Evolutionary conservation across 2,888 invertebrate genomes (phyloP).

Genomic region (Ptychoptera contaminata): DNA sequence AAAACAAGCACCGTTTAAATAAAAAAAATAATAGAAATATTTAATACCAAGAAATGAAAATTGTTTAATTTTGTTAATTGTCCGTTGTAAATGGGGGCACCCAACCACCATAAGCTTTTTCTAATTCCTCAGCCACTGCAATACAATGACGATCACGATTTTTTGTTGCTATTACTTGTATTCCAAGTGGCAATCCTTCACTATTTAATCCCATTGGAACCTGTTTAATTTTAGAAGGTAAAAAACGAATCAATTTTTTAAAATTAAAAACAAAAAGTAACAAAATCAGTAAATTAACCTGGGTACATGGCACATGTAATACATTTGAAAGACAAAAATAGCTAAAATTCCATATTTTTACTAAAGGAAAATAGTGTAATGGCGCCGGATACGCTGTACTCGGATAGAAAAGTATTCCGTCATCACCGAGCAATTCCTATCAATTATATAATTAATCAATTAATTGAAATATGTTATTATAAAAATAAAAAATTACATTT

Average conservation of each 20-base stretch:
- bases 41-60: too few relatives aligned
- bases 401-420: slow-evolving; percentile 74
- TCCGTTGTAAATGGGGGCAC: slow-evolving; percentile 38
- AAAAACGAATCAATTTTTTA: background rate
- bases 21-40: too few relatives aligned
- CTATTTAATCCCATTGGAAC: slow-evolving; percentile 69
- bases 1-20: too few relatives aligned
- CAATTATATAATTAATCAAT: slow-evolving; percentile 16
- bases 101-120: slow-evolving; percentile 84
- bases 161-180: slow-evolving; percentile 72
- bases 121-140: slow-evolving; percentile 79
- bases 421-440: slow-evolving; percentile 47
- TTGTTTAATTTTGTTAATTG: too few relatives aligned
- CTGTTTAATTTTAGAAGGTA: slow-evolving; percentile 9
- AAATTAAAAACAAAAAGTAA: background rate
- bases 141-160: slow-evolving; percentile 73
- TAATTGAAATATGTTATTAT: background rate
- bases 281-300: slow-evolving; percentile 45
- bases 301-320: slow-evolving; percentile 64
- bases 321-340: slow-evolving; percentile 79
- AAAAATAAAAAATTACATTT: slow-evolving; percentile 12
- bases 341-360: slow-evolving; percentile 68
- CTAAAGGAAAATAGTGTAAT: slow-evolving; percentile 62
- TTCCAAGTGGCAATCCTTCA: slow-evolving; percentile 71
- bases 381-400: slow-evolving; percentile 64